These are phyloP conservation scores for Anoplophora glabripennis DNA, from an alignment of 1,140 invertebrate species.

Conservation along the genomic window DNA sequence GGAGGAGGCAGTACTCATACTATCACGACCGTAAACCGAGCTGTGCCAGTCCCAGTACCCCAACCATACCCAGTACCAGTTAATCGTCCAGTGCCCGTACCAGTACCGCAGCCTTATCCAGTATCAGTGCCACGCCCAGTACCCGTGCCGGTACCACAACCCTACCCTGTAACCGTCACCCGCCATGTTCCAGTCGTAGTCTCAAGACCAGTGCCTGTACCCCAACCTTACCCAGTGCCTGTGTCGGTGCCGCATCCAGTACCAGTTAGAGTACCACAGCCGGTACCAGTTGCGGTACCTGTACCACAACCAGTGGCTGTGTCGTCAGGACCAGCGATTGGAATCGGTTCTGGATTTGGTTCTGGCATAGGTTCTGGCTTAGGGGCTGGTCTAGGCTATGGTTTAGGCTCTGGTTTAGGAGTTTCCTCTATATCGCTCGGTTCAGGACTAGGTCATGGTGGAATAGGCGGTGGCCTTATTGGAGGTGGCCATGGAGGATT, in stretches of 20 bases:
- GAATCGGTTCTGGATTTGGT: conserved; percentile 2
- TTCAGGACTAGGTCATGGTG: too few species aligned
- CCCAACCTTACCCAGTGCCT: conserved; percentile 29
- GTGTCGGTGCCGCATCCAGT: conserved; percentile 34
- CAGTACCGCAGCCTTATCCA: conserved; percentile 26
- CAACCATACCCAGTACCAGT: conserved; percentile 45
- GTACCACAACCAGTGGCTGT: too few species aligned
- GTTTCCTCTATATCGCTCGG: too few species aligned
- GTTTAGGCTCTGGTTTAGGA: too few species aligned
- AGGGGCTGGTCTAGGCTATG: too few species aligned
- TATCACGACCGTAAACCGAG: conserved; percentile 25
- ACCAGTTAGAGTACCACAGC: conserved; percentile 19
- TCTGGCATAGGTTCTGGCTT: neutral
- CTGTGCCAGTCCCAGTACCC: conserved; percentile 40
- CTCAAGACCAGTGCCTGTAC: conserved; percentile 26
- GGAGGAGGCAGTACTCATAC: conserved; percentile 3
- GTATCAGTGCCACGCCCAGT: conserved; percentile 35
- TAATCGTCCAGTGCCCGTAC: conserved; percentile 46
- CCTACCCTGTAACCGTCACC: conserved; percentile 30
- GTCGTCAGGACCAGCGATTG: too few species aligned
- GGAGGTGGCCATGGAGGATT: too few species aligned
- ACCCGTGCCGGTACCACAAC: conserved; percentile 36
- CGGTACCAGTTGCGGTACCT: too few species aligned
- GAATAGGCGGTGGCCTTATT: too few species aligned
- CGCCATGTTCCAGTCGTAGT: conserved; percentile 30